Base-by-base conservation (phyloP, 2,888 invertebrate species). In the Chesias legatella region DNA sequence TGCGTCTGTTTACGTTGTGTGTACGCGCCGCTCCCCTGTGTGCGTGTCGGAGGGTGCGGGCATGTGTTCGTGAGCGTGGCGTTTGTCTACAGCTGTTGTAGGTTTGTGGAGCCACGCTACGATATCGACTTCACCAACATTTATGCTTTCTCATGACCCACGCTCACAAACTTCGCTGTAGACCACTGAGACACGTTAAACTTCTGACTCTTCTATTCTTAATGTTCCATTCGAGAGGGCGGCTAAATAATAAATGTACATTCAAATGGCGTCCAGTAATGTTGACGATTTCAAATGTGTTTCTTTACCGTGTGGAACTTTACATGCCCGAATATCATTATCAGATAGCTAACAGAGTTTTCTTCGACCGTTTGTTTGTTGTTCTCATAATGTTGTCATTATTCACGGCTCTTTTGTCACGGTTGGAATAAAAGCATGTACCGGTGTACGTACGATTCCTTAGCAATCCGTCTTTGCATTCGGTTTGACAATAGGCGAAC, bases 141-240 rank as follows among this genome's bases (percentile, higher is more conserved):
- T 78, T 85, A 86, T 84, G 80, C 84, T 82, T 84, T 84, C 83
- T 81, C 83, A 81, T 84, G 86, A 79, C 79, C 82, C 78, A 77
- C 73, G 80, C 67, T 69, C 64, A 57, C 65, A 58, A 61, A 58
- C 63, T 64, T 65, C 58, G 63, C 56, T 56, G 56, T 64, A 67
- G 51, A 51, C 49, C 52, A 53, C 50, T 51, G 48, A 58, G 56
- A 67, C 63, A 64, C 60, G 71, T 68, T 65, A 63, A 68, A 65
- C 64, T 63, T 61, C 58, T 66, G 63, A 63, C 63, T 65, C 37
- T 38, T 48, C 67, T 67, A 58, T n/a, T n/a, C 62, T 79, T 79
- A 69, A 75, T 73, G 76, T 74, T 75, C 72, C 65, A 69, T 71
- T 65, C 65, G 66, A 55, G 49, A 58, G 54, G 44, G 60, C 48